A percentile compares a stretch with the other conserved stretches of the same genome.
Conservation (phyloP, 1,140 invertebrate species). For the Plectrocnemia conspersa region DNA sequence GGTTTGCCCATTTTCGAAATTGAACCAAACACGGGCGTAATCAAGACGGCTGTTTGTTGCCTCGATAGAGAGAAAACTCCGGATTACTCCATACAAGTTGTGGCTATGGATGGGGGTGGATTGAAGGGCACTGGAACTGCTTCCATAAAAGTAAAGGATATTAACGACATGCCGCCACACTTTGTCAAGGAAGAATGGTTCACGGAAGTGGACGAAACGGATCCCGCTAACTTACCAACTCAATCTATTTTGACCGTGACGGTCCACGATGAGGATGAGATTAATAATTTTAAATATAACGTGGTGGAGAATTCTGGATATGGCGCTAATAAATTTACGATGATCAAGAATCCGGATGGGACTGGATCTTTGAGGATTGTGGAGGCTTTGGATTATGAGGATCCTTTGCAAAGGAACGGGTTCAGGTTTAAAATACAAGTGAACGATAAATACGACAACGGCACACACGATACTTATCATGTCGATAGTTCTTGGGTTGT, state of each 20-base stretch:
- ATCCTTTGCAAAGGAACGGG: conserved; percentile 54
- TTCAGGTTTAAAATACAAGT: conserved; percentile 59
- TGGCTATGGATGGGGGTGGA: conserved; percentile 57
- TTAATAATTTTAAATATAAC: conserved; percentile 52
- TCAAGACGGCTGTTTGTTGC: conserved; percentile 61
- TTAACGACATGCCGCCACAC: conserved; percentile 59
- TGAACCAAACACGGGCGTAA: conserved; percentile 59
- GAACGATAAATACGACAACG: conserved; percentile 52
- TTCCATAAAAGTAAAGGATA: conserved; percentile 57
- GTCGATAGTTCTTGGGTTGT: conserved; percentile 60
- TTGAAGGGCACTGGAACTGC: conserved; percentile 56
- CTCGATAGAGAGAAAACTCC: conserved; percentile 62
- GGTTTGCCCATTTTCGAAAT: conserved; percentile 62
- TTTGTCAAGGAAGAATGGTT: conserved; percentile 64
- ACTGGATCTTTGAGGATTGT: conserved; percentile 62
- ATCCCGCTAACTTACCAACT: conserved; percentile 55
- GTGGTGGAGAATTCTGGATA: conserved; percentile 58
- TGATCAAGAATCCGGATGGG: conserved; percentile 61
- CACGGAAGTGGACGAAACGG: conserved; percentile 64
- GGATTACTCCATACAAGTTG: conserved; percentile 63
- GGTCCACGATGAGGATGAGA: conserved; percentile 62
- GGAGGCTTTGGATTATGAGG: conserved; percentile 58
- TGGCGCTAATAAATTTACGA: conserved; percentile 61
- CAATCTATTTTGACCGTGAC: conserved; percentile 60
- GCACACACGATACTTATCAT: conserved; percentile 55